These are phyloP conservation scores for Rotaria macrura DNA, from an alignment of 2,888 invertebrate species.

Conservation along the genomic window DNA sequence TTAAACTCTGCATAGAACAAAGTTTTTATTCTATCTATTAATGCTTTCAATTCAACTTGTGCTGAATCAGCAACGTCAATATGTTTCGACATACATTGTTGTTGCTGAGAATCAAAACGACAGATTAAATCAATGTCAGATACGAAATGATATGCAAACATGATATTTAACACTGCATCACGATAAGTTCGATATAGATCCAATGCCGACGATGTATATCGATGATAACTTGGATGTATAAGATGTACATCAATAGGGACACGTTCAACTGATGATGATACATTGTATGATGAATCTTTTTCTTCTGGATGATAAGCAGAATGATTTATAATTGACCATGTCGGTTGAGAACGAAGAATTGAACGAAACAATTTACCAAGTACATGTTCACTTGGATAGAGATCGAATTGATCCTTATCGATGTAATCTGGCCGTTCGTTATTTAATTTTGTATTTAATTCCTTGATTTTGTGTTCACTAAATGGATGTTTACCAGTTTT, in stretches of 20 bases:
- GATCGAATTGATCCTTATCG: neutral
- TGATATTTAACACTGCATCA: neutral
- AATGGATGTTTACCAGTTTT: conserved; percentile 19
- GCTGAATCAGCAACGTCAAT: neutral
- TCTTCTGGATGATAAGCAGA: neutral
- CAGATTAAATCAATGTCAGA: neutral
- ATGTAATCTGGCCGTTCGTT: neutral
- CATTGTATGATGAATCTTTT: neutral
- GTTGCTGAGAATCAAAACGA: neutral
- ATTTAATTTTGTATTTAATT: neutral
- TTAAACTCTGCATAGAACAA: neutral
- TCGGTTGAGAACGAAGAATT: neutral
- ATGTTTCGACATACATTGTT: neutral
- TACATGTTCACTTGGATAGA: neutral
- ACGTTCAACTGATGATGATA: neutral
- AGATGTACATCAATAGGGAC: neutral
- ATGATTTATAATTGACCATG: neutral
- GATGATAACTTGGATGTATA: neutral
- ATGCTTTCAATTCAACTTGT: neutral
- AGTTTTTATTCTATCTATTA: neutral
- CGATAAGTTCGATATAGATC: neutral
- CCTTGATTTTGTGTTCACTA: neutral
- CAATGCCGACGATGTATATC: neutral
- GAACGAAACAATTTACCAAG: conserved; percentile 19
- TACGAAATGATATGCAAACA: neutral